phyloP scores from a whole-genome alignment of 2,888 invertebrate species.

The Drosophila fungiperda region DNA sequence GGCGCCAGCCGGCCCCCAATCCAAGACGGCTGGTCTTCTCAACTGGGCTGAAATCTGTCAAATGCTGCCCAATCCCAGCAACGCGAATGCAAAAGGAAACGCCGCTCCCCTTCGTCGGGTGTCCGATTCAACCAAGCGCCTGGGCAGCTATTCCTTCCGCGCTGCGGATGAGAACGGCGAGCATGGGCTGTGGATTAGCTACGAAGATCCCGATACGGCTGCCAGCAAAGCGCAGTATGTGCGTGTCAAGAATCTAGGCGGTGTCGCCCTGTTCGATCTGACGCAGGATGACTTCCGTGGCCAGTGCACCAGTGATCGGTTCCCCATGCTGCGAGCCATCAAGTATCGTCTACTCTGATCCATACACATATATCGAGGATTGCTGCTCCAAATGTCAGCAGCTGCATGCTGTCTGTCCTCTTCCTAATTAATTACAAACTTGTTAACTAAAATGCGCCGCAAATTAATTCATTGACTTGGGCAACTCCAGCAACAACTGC shows the following conservation, averaged over 20 bases:
- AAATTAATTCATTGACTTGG: constrained; percentile 76
- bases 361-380: constrained; percentile 1
- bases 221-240: constrained; percentile 91
- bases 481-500: not conserved
- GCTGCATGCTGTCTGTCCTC: constrained; percentile 37
- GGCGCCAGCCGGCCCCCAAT: constrained; percentile 90
- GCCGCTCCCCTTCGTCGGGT: constrained; percentile 89
- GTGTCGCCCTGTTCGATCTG: constrained; percentile 91
- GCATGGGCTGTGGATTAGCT: constrained; percentile 92
- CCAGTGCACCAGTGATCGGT: constrained; percentile 92
- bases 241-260: constrained; percentile 91
- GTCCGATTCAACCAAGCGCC: constrained; percentile 92
- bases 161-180: constrained; percentile 88
- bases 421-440: constrained; percentile 81
- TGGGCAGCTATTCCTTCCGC: constrained; percentile 92
- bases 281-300: constrained; percentile 93
- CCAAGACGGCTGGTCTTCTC: constrained; percentile 89
- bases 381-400: constrained; percentile 44
- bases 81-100: constrained; percentile 87
- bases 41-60: constrained; percentile 93
- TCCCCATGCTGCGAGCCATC: constrained; percentile 91
- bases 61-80: constrained; percentile 89
- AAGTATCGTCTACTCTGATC: constrained; percentile 87
- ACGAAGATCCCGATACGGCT: constrained; percentile 93
- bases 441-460: constrained; percentile 73